phyloP scores from a whole-genome alignment of 2,113 vertebrate genomes.

The Dendropsophus ebraccatus region DNA sequence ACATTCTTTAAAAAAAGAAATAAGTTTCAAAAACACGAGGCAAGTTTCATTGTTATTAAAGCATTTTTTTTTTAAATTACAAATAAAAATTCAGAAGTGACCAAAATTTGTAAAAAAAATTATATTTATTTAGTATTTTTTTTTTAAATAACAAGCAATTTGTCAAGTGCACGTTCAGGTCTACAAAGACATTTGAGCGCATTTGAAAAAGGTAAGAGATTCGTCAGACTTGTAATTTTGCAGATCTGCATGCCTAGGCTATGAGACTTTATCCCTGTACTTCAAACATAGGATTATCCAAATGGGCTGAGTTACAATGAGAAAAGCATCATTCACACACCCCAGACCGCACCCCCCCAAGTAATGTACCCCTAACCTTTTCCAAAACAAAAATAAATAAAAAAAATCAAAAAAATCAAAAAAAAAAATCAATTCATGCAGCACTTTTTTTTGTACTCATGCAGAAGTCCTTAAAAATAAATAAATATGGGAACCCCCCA shows the following conservation, averaged over 20 bases:
- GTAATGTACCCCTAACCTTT: conserved; percentile 39
- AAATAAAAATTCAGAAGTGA: conserved; percentile 47
- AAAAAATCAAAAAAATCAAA: not conserved
- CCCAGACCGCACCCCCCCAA: conserved; percentile 56
- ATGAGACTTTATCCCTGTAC: conserved; percentile 66
- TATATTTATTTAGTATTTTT: conserved; percentile 46
- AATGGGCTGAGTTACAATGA: conserved; percentile 62
- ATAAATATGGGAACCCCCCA: conserved; percentile 58
- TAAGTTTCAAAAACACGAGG: not conserved
- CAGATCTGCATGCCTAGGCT: conserved; percentile 67
- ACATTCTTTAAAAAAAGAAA: not conserved
- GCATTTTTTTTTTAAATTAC: too few species aligned
- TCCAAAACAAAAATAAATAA: conserved; percentile 39
- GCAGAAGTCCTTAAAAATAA: conserved; percentile 61
- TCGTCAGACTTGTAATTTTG: conserved; percentile 60
- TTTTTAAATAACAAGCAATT: conserved; percentile 67
- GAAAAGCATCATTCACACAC: conserved; percentile 62
- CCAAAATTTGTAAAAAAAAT: conserved; percentile 10
- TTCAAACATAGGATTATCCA: conserved; percentile 58
- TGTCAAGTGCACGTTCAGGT: conserved; percentile 77
- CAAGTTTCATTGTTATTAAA: too few species aligned
- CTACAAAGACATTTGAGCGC: conserved; percentile 75
- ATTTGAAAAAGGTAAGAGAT: conserved; percentile 61
- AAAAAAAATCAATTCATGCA: conserved; percentile 57
- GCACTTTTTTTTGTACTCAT: conserved; percentile 56